These are phyloP conservation scores for Ectropis crepuscularia DNA, from an alignment of 2,888 invertebrate species.

Conservation along the genomic window DNA sequence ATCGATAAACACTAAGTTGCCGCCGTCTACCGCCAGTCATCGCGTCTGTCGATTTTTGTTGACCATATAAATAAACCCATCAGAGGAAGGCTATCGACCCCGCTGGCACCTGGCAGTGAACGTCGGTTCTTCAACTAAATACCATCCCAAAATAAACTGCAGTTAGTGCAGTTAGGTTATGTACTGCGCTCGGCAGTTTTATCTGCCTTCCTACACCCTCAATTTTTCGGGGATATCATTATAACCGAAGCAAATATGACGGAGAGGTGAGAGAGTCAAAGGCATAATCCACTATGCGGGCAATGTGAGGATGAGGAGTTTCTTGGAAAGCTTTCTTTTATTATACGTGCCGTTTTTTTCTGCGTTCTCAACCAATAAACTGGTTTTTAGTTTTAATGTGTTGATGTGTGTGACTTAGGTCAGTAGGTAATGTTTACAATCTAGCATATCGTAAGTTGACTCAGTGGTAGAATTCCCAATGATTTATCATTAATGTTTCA, in stretches of 20 bases:
- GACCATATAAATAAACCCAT: slow-evolving; percentile 6
- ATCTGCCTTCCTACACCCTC: too few species aligned
- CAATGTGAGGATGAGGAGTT: too few species aligned
- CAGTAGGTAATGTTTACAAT: background rate
- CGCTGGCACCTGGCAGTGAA: slow-evolving; percentile 14
- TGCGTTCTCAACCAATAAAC: slow-evolving; percentile 9
- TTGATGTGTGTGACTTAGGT: background rate
- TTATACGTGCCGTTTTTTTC: too few species aligned
- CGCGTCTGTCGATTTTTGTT: too few species aligned
- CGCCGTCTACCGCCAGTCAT: too few species aligned
- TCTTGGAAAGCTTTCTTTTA: too few species aligned
- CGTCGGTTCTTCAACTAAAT: slow-evolving; percentile 25
- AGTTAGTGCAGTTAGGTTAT: background rate
- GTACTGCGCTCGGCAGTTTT: background rate
- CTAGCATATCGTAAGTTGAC: background rate
- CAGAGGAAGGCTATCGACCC: slow-evolving; percentile 22
- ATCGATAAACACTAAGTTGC: too few species aligned
- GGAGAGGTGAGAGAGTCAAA: too few species aligned
- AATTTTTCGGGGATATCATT: too few species aligned
- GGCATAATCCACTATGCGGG: too few species aligned
- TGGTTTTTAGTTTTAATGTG: slow-evolving; percentile 5
- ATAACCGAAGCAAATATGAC: too few species aligned
- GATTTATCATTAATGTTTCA: background rate
- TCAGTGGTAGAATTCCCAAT: slow-evolving; percentile 13
- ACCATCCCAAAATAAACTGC: slow-evolving; percentile 14